Conservation (phyloP, 2,888 invertebrate species). For the Lamellibrachia satsuma region DNA sequence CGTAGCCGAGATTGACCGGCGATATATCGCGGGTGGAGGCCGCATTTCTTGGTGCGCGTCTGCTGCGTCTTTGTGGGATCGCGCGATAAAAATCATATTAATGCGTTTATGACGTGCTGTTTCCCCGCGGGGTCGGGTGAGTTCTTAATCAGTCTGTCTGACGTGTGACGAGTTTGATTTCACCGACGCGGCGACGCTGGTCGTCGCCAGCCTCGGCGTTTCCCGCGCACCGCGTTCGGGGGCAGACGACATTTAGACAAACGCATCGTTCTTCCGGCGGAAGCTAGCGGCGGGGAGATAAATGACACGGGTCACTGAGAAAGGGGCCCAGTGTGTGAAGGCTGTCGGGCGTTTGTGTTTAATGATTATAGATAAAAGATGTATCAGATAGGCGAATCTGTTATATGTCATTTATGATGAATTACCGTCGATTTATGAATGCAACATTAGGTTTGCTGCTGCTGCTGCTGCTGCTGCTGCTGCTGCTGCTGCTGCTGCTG, state of each 20-base stretch:
- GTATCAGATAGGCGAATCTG: neutral
- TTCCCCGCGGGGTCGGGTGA: neutral
- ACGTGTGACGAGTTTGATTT: neutral
- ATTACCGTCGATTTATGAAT: neutral
- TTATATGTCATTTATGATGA: conserved; percentile 9
- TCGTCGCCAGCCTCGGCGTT: neutral
- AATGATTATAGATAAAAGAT: neutral
- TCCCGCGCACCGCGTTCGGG: neutral
- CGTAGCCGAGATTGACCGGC: neutral
- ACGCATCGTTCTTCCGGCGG: conserved; percentile 12
- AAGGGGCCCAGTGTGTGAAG: neutral
- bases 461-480: conserved; percentile 29
- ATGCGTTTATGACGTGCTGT: neutral
- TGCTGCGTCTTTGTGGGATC: neutral
- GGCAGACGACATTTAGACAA: conserved; percentile 13
- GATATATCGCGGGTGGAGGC: neutral
- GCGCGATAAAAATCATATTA: conserved; percentile 17
- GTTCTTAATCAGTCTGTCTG: conserved; percentile 10
- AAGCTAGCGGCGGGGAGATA: neutral
- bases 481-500: conserved; percentile 22
- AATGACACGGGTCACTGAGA: neutral
- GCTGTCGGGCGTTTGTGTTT: neutral
- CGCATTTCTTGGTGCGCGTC: neutral
- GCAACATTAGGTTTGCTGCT: conserved; percentile 21
- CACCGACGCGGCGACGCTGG: neutral